Conservation (phyloP, 2,113 vertebrate species). For the Colistium nudipinnis region DNA sequence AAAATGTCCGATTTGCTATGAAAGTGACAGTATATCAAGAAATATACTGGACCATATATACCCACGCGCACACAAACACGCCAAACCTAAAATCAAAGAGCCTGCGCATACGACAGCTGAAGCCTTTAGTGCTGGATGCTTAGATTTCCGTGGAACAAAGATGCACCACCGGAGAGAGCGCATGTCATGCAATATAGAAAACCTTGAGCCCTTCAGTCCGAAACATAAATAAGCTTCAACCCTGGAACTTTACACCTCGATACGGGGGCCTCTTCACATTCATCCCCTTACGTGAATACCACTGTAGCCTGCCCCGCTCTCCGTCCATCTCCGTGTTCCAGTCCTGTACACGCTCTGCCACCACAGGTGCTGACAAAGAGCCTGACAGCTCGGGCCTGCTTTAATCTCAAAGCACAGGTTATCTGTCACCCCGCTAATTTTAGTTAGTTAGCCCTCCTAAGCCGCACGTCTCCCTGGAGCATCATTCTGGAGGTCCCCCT, state of each 20-base stretch:
- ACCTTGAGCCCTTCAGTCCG: conserved; percentile 48
- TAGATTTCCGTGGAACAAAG: conserved; percentile 13
- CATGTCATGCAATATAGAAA: conserved; percentile 25
- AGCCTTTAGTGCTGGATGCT: background rate
- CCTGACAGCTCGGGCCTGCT: conserved; percentile 50
- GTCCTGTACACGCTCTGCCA: conserved; percentile 35
- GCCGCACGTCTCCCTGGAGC: conserved; percentile 23
- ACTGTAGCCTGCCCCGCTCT: conserved; percentile 14
- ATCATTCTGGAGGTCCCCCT: conserved; percentile 23
- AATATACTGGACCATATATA: conserved; percentile 12
- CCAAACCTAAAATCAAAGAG: conserved; percentile 10
- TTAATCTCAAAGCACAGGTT: conserved; percentile 70
- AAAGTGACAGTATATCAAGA: conserved; percentile 19
- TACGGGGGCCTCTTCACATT: conserved; percentile 39
- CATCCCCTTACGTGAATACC: conserved; percentile 42
- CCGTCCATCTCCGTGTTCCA: conserved; percentile 34
- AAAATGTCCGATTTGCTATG: too few relatives aligned
- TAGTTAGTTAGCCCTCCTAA: conserved; percentile 65
- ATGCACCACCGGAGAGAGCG: background rate
- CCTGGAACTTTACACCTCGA: conserved; percentile 53
- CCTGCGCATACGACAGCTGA: conserved; percentile 7
- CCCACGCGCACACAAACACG: conserved; percentile 4
- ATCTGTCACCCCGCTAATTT: conserved; percentile 69
- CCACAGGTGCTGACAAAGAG: conserved; percentile 46
- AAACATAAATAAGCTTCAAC: conserved; percentile 43